phyloP scores from a whole-genome alignment of 2,113 vertebrate genomes.

The Neoarius graeffei region DNA sequence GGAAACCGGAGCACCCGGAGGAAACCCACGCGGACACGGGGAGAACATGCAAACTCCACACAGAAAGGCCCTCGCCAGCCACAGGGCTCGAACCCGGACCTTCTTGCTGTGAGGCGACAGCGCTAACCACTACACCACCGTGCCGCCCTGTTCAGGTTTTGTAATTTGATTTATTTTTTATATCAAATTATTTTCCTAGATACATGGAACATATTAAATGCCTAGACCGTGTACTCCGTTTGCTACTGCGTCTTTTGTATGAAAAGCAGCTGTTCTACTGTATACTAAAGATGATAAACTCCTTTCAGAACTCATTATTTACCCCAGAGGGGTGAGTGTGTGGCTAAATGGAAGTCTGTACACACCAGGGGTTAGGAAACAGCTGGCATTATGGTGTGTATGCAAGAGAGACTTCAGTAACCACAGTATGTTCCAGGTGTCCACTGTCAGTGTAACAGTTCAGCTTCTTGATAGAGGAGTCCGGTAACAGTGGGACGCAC shows the following conservation, averaged over 20 bases:
- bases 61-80: no score
- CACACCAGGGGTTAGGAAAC: constrained; percentile 24
- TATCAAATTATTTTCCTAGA: not conserved
- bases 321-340: not conserved
- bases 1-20: no score
- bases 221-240: not conserved
- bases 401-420: constrained; percentile 9
- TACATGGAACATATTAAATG: not conserved
- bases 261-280: not conserved
- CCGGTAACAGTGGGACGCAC: constrained; percentile 7
- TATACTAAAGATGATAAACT: not conserved
- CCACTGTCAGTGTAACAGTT: constrained; percentile 21
- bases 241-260: not conserved
- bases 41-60: no score
- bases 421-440: constrained; percentile 27
- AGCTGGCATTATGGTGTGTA: constrained; percentile 11
- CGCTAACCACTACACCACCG: no score
- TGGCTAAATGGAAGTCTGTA: not conserved
- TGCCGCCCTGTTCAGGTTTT: not conserved
- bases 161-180: not conserved
- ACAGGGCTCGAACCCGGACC: no score
- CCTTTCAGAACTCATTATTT: not conserved
- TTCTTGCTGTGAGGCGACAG: no score
- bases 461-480: constrained; percentile 30
- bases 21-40: no score